Evolutionary conservation across 2,888 invertebrate genomes (phyloP).

Genomic region (Philaethria dido): DNA sequence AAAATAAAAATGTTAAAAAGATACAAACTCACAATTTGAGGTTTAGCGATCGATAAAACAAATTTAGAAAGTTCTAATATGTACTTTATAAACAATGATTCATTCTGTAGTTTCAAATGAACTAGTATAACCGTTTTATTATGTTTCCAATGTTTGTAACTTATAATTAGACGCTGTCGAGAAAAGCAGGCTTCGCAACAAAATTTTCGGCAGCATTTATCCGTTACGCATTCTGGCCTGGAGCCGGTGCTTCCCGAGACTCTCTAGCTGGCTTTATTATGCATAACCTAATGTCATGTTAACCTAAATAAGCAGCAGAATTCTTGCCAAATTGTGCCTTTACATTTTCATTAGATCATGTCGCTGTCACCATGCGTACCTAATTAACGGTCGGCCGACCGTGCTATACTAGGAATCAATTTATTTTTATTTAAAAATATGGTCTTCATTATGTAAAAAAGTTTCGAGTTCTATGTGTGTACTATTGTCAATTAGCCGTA

Average conservation of each 20-base stretch:
- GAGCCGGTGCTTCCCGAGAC: slow-evolving; percentile 60
- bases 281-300: slow-evolving; percentile 71
- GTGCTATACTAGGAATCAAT: slow-evolving; percentile 4
- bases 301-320: slow-evolving; percentile 75
- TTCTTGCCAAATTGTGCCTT: slow-evolving; percentile 76
- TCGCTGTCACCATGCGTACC: slow-evolving; percentile 49
- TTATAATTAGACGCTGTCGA: slow-evolving; percentile 2
- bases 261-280: slow-evolving; percentile 78
- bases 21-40: no score
- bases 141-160: neutral
- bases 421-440: neutral
- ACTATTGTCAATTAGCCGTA: no score
- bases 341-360: slow-evolving; percentile 75
- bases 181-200: neutral
- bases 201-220: slow-evolving; percentile 59
- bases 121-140: neutral
- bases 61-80: neutral
- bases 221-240: slow-evolving; percentile 60
- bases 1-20: no score
- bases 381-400: slow-evolving; percentile 46
- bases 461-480: neutral
- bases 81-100: neutral
- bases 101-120: neutral
- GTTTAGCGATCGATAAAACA: no score
- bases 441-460: no score